Conservation (phyloP, 2,888 invertebrate genomes). For the Ryuthela nishihirai region DNA sequence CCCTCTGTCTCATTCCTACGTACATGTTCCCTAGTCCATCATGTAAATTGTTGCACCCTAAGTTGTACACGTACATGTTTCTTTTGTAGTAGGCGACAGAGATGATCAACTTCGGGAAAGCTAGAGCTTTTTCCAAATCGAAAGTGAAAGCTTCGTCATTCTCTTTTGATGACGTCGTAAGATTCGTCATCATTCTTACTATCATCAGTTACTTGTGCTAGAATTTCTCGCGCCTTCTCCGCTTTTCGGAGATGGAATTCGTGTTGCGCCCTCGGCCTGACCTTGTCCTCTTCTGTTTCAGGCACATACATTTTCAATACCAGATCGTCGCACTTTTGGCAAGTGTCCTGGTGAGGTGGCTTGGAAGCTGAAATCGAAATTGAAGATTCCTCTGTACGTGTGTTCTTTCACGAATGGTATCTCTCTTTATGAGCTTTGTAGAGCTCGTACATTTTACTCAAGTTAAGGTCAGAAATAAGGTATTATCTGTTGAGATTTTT, state of each 20-base stretch:
- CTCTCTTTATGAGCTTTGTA: conserved; percentile 26
- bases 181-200: too few species aligned
- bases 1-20: background rate
- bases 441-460: conserved; percentile 31
- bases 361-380: conserved; percentile 19
- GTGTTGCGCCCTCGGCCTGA: too few species aligned
- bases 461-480: conserved; percentile 27
- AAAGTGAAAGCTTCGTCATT: background rate
- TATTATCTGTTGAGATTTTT: conserved; percentile 22
- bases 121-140: background rate
- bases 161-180: too few species aligned
- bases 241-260: too few species aligned
- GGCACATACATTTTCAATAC: too few species aligned
- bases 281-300: too few species aligned
- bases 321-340: too few species aligned
- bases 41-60: background rate
- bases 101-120: background rate
- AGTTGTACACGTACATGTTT: too few species aligned
- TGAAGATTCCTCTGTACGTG: conserved; percentile 27
- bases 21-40: background rate
- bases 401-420: conserved; percentile 25
- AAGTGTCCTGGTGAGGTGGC: conserved; percentile 26
- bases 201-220: too few species aligned
- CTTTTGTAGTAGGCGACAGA: background rate
- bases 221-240: too few species aligned